These are phyloP conservation scores for Ispidina lecontei DNA, from an alignment of 2,797 vertebrate species.

Conservation along the genomic window DNA sequence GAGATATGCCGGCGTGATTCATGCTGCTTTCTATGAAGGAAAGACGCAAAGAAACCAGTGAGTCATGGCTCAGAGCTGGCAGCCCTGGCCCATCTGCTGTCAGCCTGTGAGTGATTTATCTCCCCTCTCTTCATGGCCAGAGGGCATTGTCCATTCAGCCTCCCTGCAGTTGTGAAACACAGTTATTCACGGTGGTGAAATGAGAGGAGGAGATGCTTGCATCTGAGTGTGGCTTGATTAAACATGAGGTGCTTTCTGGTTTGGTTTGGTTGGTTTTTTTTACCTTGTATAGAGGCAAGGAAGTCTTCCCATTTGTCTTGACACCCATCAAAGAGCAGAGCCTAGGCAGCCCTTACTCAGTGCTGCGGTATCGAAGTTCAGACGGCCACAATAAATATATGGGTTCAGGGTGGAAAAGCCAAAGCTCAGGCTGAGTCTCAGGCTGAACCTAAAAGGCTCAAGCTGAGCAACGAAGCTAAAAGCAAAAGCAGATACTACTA, in stretches of 20 bases:
- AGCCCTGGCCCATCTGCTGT: constrained; percentile 19
- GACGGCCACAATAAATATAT: no score
- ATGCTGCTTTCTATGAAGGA: constrained; percentile 69
- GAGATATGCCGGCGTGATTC: constrained; percentile 30
- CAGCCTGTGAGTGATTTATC: constrained; percentile 32
- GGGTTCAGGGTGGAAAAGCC: no score
- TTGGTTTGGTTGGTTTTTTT: not conserved
- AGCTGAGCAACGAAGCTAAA: no score
- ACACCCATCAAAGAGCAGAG: not conserved
- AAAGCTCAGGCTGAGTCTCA: no score
- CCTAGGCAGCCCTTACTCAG: not conserved
- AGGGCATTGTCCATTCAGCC: constrained; percentile 9
- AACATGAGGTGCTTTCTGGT: not conserved
- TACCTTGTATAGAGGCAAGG: not conserved
- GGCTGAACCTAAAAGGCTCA: no score
- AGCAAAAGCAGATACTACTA: no score
- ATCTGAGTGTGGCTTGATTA: not conserved
- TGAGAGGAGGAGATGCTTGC: not conserved
- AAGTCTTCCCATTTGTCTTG: not conserved
- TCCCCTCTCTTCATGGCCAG: constrained; percentile 9
- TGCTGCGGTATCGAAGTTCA: no score
- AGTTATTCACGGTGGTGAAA: constrained; percentile 18
- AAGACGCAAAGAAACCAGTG: constrained; percentile 57
- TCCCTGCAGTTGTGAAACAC: constrained; percentile 26
- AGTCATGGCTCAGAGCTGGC: constrained; percentile 35